Evolutionary conservation across 2,888 invertebrate species (phyloP).

Genomic region (Apeira syringaria): DNA sequence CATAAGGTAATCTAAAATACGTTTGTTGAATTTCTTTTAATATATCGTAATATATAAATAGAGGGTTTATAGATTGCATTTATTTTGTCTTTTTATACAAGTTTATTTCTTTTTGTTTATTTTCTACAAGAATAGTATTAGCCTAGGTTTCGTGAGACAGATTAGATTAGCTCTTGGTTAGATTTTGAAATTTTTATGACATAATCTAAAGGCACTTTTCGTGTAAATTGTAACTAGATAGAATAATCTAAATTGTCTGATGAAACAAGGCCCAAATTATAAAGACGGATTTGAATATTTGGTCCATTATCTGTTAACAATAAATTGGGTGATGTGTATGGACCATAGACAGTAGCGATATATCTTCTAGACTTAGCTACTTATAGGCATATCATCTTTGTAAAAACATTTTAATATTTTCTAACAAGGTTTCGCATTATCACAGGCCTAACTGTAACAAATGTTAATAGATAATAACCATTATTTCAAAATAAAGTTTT

Average conservation of each 20-base stretch:
- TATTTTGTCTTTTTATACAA: slow-evolving; percentile 79
- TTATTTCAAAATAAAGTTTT: slow-evolving; percentile 81
- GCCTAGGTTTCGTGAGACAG: slow-evolving; percentile 19
- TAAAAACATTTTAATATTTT: slow-evolving; percentile 63
- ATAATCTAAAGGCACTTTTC: background rate
- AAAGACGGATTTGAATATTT: slow-evolving; percentile 67
- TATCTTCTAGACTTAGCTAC: slow-evolving; percentile 52
- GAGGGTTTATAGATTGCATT: slow-evolving; percentile 80
- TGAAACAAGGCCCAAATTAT: slow-evolving; percentile 38
- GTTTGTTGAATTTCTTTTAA: slow-evolving; percentile 74
- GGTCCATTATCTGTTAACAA: slow-evolving; percentile 82
- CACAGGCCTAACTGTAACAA: slow-evolving; percentile 77
- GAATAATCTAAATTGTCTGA: slow-evolving; percentile 20
- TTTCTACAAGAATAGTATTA: slow-evolving; percentile 67
- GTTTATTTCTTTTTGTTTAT: slow-evolving; percentile 67
- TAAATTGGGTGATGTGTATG: slow-evolving; percentile 16
- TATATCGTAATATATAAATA: slow-evolving; percentile 69
- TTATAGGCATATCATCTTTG: slow-evolving; percentile 78
- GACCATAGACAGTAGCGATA: slow-evolving; percentile 33
- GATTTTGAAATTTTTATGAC: background rate
- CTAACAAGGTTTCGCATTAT: slow-evolving; percentile 67
- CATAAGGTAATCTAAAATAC: slow-evolving; percentile 49
- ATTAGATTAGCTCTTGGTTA: background rate
- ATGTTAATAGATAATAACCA: slow-evolving; percentile 84
- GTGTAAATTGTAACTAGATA: slow-evolving; percentile 2